A percentile compares a stretch with the other conserved stretches of the same genome.
Evolutionary conservation across 2,888 invertebrate genomes (phyloP).

Genomic region (Protophormia terraenovae): DNA sequence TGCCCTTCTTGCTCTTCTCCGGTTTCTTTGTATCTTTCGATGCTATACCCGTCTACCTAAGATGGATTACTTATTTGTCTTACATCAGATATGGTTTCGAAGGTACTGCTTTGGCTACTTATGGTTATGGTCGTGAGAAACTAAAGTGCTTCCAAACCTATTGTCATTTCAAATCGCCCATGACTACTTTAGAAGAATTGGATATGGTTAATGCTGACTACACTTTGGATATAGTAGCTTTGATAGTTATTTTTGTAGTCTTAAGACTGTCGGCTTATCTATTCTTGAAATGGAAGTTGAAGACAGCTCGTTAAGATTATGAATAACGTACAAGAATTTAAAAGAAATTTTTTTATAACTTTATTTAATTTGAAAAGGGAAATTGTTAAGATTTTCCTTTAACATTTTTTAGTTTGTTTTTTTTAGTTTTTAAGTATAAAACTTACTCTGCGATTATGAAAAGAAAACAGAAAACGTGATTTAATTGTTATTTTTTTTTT

Average conservation of each 20-base stretch:
- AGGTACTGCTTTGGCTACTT: slow-evolving; percentile 95
- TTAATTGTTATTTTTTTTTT: slow-evolving; percentile 39
- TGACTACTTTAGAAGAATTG: slow-evolving; percentile 91
- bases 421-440: slow-evolving; percentile 38
- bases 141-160: slow-evolving; percentile 91
- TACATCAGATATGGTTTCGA: slow-evolving; percentile 98
- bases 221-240: slow-evolving; percentile 89
- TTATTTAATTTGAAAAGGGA: slow-evolving; percentile 12
- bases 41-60: slow-evolving; percentile 95
- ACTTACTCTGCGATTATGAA: slow-evolving; percentile 19
- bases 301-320: slow-evolving; percentile 87
- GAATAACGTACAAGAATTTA: slow-evolving; percentile 3
- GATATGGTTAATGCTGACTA: slow-evolving; percentile 92
- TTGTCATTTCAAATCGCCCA: slow-evolving; percentile 93
- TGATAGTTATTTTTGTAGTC: slow-evolving; percentile 90
- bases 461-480: slow-evolving; percentile 49
- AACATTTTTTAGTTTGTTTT: slow-evolving; percentile 47
- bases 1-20: slow-evolving; percentile 96
- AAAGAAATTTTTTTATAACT: slow-evolving; percentile 20
- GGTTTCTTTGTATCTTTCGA: slow-evolving; percentile 99
- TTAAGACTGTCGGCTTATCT: slow-evolving; percentile 91
- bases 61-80: slow-evolving; percentile 97
- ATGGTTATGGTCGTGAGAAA: slow-evolving; percentile 91
- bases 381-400: slow-evolving; percentile 5
- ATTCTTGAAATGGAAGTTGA: slow-evolving; percentile 93